Conservation (phyloP, 2,113 vertebrate species). For the Parus major region DNA sequence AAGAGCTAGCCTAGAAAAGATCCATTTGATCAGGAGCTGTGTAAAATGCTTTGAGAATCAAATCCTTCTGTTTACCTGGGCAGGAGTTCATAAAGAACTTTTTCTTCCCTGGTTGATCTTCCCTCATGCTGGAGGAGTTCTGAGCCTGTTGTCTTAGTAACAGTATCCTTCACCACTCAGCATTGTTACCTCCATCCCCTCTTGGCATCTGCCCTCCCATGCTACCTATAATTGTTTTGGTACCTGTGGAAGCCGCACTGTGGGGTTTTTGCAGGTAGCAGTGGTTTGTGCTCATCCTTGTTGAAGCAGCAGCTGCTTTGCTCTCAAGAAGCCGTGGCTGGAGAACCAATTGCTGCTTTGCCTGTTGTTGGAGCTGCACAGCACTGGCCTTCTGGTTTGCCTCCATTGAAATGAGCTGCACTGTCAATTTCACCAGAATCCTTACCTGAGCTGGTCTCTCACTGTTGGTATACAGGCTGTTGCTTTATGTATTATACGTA, state of each 20-base stretch:
- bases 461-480: neutral
- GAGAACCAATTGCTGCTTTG: neutral
- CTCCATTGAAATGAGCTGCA: neutral
- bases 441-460: neutral
- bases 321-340: neutral
- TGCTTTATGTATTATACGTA: neutral
- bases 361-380: neutral
- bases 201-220: neutral
- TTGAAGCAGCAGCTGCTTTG: neutral
- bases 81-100: neutral
- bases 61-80: neutral
- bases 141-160: neutral
- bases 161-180: neutral
- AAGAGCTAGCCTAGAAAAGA: neutral
- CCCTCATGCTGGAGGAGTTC: neutral
- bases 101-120: neutral
- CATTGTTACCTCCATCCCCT: neutral
- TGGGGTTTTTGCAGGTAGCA: neutral
- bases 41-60: neutral
- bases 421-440: neutral
- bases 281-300: neutral
- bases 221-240: neutral
- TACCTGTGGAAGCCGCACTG: rapidly evolving
- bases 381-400: neutral
- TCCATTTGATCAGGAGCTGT: neutral